Percentiles rank a stretch among this genome's conserved stretches.
phyloP scores from a whole-genome alignment of 92 coral and sea anemone species.

The Paragorgia papillata region DNA sequence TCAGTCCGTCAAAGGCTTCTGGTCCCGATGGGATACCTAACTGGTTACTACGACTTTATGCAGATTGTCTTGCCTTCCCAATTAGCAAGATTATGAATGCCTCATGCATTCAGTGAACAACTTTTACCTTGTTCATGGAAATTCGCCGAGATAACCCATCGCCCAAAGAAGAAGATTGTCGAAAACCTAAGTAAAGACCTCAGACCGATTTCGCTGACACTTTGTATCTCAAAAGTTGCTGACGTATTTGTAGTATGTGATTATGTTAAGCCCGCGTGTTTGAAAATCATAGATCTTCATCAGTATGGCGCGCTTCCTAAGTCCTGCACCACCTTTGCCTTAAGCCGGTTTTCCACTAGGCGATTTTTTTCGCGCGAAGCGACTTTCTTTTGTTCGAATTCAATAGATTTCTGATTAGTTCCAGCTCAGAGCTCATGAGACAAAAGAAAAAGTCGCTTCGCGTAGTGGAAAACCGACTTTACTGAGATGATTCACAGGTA shows the following conservation, averaged over 20 bases:
- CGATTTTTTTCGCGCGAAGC: no score
- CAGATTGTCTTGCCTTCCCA: neutral
- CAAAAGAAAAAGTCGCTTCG: no score
- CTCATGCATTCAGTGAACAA: neutral
- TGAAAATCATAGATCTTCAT: neutral
- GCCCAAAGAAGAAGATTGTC: neutral
- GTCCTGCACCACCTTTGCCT: no score
- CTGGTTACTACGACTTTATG: conserved; percentile 17
- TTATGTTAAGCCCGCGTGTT: neutral
- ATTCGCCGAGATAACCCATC: neutral
- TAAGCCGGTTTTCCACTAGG: no score
- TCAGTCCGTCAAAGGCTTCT: conserved; percentile 35
- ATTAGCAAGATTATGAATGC: neutral
- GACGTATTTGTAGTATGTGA: neutral
- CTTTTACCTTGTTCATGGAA: neutral
- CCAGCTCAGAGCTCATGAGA: no score
- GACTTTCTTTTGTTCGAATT: no score
- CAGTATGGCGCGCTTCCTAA: neutral
- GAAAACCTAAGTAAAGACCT: neutral
- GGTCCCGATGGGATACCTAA: conserved; percentile 43
- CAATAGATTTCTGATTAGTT: no score
- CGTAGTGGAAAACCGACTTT: no score
- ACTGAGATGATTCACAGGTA: no score
- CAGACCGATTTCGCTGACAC: neutral
- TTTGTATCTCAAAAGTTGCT: neutral